Evolutionary conservation across 2,888 invertebrate species (phyloP).

Genomic region (Chironomus tentans): DNA sequence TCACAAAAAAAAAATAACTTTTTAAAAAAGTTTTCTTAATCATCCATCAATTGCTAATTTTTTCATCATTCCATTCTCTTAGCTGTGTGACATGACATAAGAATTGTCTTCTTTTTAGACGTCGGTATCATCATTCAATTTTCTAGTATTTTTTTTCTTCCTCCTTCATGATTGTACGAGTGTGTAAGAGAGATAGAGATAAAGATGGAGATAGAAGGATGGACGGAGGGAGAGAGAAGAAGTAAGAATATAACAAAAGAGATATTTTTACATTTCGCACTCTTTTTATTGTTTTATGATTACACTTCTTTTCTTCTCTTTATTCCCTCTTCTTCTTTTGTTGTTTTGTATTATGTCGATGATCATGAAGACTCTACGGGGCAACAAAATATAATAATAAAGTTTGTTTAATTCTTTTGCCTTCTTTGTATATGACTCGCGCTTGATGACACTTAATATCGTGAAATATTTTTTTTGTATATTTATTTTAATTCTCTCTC

Average conservation of each 20-base stretch:
- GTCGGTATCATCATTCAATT: background rate
- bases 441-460: too few species aligned
- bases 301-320: background rate
- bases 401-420: background rate
- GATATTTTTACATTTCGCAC: background rate
- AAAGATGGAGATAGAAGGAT: background rate
- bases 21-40: background rate
- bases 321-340: background rate
- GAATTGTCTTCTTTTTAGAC: background rate
- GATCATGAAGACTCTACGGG: background rate
- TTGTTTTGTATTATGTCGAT: background rate
- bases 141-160: background rate
- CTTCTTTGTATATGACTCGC: background rate
- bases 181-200: too few species aligned
- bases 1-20: background rate
- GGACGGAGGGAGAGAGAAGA: background rate
- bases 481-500: background rate
- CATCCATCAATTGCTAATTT: background rate
- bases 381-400: background rate
- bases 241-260: too few species aligned
- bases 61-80: background rate
- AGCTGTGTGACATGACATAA: background rate
- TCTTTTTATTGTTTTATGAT: background rate
- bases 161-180: too few species aligned
- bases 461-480: background rate